Evolutionary conservation across 2,113 vertebrate species (phyloP).

Genomic region (Dipodomys merriami): DNA sequence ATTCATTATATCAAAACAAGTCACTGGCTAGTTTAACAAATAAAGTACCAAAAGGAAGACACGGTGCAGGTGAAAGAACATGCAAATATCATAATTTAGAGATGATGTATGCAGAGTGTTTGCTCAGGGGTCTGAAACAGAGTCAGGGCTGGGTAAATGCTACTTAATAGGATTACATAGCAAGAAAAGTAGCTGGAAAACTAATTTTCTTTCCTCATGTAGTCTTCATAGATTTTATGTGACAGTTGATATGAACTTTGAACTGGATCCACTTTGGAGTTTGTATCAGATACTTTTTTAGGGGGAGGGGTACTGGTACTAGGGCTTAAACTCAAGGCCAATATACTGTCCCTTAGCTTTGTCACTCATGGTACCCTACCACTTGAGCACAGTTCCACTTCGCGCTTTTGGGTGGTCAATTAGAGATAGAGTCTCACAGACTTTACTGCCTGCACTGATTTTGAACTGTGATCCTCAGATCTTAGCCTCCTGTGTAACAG

Average conservation of each 20-base stretch:
- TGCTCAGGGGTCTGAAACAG: constrained; percentile 26
- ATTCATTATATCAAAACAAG: constrained; percentile 13
- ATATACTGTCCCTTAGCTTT: too few relatives aligned
- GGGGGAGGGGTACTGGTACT: too few relatives aligned
- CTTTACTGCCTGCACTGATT: too few relatives aligned
- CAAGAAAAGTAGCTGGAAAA: background rate
- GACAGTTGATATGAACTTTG: constrained; percentile 1
- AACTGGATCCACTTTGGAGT: background rate
- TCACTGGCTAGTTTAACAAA: background rate
- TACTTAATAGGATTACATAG: background rate
- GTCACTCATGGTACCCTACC: too few relatives aligned
- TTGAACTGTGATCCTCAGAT: too few relatives aligned
- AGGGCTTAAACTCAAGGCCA: too few relatives aligned
- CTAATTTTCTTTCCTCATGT: background rate
- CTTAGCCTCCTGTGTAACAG: too few relatives aligned
- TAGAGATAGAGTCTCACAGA: too few relatives aligned
- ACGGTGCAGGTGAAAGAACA: background rate
- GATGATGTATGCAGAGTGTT: constrained; percentile 1
- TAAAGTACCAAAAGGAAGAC: constrained; percentile 18
- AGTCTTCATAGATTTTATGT: constrained; percentile 3
- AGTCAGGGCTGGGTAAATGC: background rate
- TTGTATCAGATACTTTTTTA: background rate
- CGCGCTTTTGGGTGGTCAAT: too few relatives aligned
- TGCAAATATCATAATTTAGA: background rate
- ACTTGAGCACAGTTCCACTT: too few relatives aligned